These are phyloP conservation scores for Dryocosmus kuriphilus DNA, from an alignment of 2,888 invertebrate genomes.

Conservation along the genomic window DNA sequence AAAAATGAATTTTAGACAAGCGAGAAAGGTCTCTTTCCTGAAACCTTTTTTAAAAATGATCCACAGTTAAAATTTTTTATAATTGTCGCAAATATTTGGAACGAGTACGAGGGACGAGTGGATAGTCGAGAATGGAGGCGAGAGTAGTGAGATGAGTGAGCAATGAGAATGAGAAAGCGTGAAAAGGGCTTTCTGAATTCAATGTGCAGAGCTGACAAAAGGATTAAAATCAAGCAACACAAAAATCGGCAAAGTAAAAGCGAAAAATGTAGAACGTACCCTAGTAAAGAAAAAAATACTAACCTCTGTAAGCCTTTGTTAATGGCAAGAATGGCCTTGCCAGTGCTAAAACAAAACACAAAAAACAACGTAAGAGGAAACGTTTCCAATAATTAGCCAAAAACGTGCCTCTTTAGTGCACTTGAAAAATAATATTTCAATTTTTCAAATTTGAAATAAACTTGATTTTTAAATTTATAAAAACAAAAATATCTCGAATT, in stretches of 20 bases:
- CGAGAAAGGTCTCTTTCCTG: too few relatives aligned
- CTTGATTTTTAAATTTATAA: background rate
- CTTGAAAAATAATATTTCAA: background rate
- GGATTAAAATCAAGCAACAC: conserved; percentile 40
- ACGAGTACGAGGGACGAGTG: conserved; percentile 34
- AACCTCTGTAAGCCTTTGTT: conserved; percentile 91
- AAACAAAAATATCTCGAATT: background rate
- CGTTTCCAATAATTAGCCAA: conserved; percentile 66
- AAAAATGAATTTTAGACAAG: too few relatives aligned
- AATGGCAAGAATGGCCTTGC: conserved; percentile 91
- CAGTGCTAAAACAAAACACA: conserved; percentile 85
- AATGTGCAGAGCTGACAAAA: conserved; percentile 43
- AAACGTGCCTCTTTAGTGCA: conserved; percentile 56
- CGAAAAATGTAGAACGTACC: conserved; percentile 61
- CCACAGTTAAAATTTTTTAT: background rate
- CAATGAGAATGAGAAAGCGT: conserved; percentile 29
- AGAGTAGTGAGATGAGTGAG: conserved; percentile 41
- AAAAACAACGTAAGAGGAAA: conserved; percentile 78
- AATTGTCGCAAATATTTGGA: background rate
- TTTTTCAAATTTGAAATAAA: background rate
- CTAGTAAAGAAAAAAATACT: conserved; percentile 79
- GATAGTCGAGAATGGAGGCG: conserved; percentile 13
- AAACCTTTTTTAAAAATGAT: background rate
- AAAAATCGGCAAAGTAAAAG: conserved; percentile 49
- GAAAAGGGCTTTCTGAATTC: conserved; percentile 12